Percentiles rank a stretch among this genome's conserved stretches.
Evolutionary conservation across 1,140 invertebrate genomes (phyloP).

Genomic region (Polypedilum vanderplanki): DNA sequence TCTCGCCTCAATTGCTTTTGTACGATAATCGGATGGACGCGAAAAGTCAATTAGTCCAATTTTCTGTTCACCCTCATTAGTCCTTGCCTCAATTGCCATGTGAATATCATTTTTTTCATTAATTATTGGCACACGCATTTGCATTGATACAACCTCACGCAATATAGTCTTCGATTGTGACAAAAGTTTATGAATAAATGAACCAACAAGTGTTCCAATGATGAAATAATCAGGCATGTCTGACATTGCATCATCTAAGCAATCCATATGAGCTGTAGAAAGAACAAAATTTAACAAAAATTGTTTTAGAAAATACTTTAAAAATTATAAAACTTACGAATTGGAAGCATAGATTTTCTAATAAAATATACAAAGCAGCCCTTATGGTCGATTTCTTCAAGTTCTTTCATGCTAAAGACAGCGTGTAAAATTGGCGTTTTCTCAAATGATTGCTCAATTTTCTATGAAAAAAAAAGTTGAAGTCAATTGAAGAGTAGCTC

Average conservation of each 20-base stretch:
- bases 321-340: conserved; percentile 37
- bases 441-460: conserved; percentile 43
- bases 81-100: background rate
- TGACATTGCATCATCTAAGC: conserved; percentile 46
- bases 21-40: conserved; percentile 44
- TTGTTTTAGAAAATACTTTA: background rate
- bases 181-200: conserved; percentile 48
- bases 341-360: conserved; percentile 53
- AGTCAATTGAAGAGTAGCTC: background rate
- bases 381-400: conserved; percentile 44
- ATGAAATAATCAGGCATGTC: conserved; percentile 58
- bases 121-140: conserved; percentile 42
- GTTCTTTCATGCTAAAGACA: conserved; percentile 54
- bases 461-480: conserved; percentile 33
- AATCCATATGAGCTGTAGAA: conserved; percentile 41
- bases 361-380: conserved; percentile 59
- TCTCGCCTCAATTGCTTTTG: conserved; percentile 43
- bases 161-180: conserved; percentile 28
- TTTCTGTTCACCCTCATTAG: conserved; percentile 23
- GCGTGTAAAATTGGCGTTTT: conserved; percentile 59
- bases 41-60: conserved; percentile 42
- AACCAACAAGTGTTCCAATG: conserved; percentile 52
- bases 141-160: conserved; percentile 38
- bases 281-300: background rate
- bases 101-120: conserved; percentile 23